phyloP scores from a whole-genome alignment of 2,888 invertebrate genomes.

The Limnephilus rhombicus region DNA sequence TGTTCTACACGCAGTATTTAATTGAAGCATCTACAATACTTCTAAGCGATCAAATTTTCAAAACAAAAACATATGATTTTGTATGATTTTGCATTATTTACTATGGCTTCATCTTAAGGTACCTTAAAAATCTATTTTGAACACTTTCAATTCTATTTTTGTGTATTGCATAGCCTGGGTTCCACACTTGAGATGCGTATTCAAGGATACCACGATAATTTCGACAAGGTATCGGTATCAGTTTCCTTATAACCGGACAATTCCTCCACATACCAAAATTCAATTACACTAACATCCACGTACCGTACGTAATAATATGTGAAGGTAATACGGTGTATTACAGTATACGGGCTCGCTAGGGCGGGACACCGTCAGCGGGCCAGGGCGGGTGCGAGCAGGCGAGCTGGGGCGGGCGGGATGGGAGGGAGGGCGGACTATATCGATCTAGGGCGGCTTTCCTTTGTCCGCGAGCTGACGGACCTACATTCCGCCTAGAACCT shows the following conservation, averaged over 20 bases:
- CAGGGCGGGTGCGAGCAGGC: constrained; percentile 22
- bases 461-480: constrained; percentile 58
- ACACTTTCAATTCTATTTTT: too few relatives aligned
- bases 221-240: background rate
- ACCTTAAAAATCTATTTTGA: too few relatives aligned
- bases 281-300: background rate
- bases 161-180: too few relatives aligned
- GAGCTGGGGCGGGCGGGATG: constrained; percentile 17
- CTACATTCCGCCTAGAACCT: constrained; percentile 9
- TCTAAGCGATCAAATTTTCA: too few relatives aligned
- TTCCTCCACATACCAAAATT: background rate
- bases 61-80: too few relatives aligned
- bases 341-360: background rate
- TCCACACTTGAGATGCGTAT: too few relatives aligned
- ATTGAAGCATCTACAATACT: too few relatives aligned
- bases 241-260: background rate
- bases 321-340: background rate
- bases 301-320: background rate
- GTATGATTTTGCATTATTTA: too few relatives aligned
- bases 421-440: constrained; percentile 54
- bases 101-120: too few relatives aligned
- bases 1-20: too few relatives aligned
- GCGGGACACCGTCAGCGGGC: constrained; percentile 2
- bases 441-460: constrained; percentile 63
- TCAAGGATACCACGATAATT: too few relatives aligned